phyloP scores from a whole-genome alignment of 2,888 invertebrate genomes.

The Tiliacea aurago region DNA sequence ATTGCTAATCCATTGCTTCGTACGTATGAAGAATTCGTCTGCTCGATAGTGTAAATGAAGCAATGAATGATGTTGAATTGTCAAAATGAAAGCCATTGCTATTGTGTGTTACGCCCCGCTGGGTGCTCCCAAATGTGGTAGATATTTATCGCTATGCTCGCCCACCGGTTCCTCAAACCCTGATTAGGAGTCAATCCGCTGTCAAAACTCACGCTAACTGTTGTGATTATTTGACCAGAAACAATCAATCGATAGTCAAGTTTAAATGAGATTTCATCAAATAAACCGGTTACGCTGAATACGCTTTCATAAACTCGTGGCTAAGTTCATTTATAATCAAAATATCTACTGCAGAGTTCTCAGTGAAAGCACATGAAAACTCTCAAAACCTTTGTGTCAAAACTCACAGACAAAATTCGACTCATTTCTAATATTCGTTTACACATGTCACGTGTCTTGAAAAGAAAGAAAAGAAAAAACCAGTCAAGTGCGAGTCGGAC shows the following conservation, averaged over 20 bases:
- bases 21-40: background rate
- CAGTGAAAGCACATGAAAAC: background rate
- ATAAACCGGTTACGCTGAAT: background rate
- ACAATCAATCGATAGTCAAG: background rate
- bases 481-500: too few species aligned
- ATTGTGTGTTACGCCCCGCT: background rate
- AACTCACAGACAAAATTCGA: background rate
- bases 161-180: background rate
- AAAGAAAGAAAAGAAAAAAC: background rate
- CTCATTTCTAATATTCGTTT: background rate
- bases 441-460: background rate
- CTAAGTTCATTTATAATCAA: too few species aligned
- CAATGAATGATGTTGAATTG: background rate
- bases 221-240: background rate
- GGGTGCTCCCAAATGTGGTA: background rate
- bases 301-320: background rate
- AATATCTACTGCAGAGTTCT: too few species aligned
- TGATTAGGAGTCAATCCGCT: background rate
- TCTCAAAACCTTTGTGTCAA: background rate
- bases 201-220: background rate
- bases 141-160: background rate
- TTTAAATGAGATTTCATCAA: slow-evolving; percentile 20
- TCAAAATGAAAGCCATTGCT: background rate
- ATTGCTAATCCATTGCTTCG: background rate
- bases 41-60: background rate